Percentiles rank a stretch among this genome's conserved stretches.
Evolutionary conservation across 2,888 invertebrate species (phyloP).

Genomic region (Pseudeuparius sepicola): DNA sequence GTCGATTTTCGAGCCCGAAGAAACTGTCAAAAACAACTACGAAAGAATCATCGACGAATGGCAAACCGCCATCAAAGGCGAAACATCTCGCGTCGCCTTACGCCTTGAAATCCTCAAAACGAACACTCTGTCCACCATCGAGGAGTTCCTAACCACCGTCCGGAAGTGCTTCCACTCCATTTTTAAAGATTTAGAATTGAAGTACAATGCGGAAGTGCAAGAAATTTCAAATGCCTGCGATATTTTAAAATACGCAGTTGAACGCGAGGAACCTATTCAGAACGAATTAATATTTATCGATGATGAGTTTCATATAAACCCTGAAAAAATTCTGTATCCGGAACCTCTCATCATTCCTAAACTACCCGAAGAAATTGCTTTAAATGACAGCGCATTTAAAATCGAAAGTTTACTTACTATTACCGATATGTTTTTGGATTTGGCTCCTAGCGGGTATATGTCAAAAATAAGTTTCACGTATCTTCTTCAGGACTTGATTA

Average conservation of each 20-base stretch:
- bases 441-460: slow-evolving; percentile 38
- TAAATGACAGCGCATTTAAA: too few relatives aligned
- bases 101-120: slow-evolving; percentile 43
- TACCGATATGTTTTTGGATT: slow-evolving; percentile 32
- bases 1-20: slow-evolving; percentile 20
- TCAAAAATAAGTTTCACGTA: slow-evolving; percentile 36
- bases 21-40: slow-evolving; percentile 32
- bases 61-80: slow-evolving; percentile 46
- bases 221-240: slow-evolving; percentile 35
- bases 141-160: slow-evolving; percentile 41
- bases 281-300: slow-evolving; percentile 38
- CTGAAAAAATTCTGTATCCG: slow-evolving; percentile 31
- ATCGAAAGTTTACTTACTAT: too few relatives aligned
- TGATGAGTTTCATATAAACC: slow-evolving; percentile 36
- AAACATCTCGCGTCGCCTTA: slow-evolving; percentile 43
- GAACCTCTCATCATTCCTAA: slow-evolving; percentile 17
- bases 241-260: slow-evolving; percentile 35
- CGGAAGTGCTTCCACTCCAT: slow-evolving; percentile 43
- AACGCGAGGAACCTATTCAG: slow-evolving; percentile 38
- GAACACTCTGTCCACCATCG: slow-evolving; percentile 40
- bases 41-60: slow-evolving; percentile 47
- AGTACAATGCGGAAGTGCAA: slow-evolving; percentile 36
- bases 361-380: slow-evolving; percentile 3
- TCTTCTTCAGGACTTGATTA: slow-evolving; percentile 39
- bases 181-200: slow-evolving; percentile 39